Evolutionary conservation across 2,113 vertebrate species (phyloP).

Genomic region (Chauna torquata): DNA sequence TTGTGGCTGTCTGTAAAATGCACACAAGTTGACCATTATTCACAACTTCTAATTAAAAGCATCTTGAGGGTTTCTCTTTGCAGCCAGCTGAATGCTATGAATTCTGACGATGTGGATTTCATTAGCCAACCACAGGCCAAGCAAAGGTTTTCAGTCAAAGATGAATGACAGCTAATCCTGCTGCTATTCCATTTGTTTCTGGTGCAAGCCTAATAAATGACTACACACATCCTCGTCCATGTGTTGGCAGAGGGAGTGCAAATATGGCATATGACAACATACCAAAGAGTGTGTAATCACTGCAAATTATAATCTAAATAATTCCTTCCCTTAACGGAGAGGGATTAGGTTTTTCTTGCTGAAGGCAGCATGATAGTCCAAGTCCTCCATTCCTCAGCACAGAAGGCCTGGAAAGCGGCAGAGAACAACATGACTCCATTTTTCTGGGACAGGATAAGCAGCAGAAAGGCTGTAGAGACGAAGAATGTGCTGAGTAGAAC

Average conservation of each 20-base stretch:
- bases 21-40: constrained; percentile 58
- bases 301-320: constrained; percentile 53
- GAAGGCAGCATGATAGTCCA: neutral
- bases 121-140: constrained; percentile 53
- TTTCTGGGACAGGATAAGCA: neutral
- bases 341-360: neutral
- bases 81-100: constrained; percentile 43
- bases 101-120: constrained; percentile 60
- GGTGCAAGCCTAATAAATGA: constrained; percentile 35
- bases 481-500: constrained; percentile 12
- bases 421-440: neutral
- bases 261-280: constrained; percentile 60
- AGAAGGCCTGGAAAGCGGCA: neutral
- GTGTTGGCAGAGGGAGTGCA: constrained; percentile 58
- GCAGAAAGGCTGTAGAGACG: neutral
- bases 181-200: constrained; percentile 49
- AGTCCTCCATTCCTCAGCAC: neutral
- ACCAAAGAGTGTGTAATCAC: constrained; percentile 50
- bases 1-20: constrained; percentile 47
- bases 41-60: constrained; percentile 67
- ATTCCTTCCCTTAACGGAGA: neutral
- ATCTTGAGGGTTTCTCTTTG: constrained; percentile 59
- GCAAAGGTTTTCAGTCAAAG: constrained; percentile 20
- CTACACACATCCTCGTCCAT: constrained; percentile 12
- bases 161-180: constrained; percentile 50